These are phyloP conservation scores for Ariopsis seemanni DNA, from an alignment of 2,113 vertebrate genomes.

Conservation along the genomic window DNA sequence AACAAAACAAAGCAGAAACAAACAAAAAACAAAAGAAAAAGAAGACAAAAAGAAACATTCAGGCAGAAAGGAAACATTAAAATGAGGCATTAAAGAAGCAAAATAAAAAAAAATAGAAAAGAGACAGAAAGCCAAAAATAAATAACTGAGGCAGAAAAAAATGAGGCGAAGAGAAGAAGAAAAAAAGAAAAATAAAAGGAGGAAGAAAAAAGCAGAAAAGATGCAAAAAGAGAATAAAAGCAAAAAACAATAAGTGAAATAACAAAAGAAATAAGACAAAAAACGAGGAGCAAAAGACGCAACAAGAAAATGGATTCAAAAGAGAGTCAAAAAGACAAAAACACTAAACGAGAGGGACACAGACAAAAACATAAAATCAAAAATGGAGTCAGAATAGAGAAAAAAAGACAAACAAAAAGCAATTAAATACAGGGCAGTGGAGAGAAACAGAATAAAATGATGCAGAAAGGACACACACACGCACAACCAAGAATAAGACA, in stretches of 20 bases:
- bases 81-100: neutral
- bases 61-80: neutral
- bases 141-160: neutral
- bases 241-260: neutral
- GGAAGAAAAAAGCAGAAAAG: neutral
- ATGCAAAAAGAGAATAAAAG: neutral
- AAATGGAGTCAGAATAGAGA: neutral
- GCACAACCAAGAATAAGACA: neutral
- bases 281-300: neutral
- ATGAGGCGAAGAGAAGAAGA: neutral
- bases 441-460: neutral
- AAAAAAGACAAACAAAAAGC: neutral
- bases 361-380: neutral
- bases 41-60: neutral
- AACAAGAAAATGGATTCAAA: neutral
- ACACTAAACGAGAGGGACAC: neutral
- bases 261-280: neutral
- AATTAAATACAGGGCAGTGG: neutral
- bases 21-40: too few species aligned
- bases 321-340: neutral
- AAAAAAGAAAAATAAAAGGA: too few species aligned
- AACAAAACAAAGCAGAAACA: neutral
- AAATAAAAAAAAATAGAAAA: too few species aligned
- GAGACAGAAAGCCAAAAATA: too few species aligned
- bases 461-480: neutral